These are phyloP conservation scores for Crossoptilon crossoptilon DNA, from an alignment of 2,797 vertebrate genomes.

Conservation along the genomic window DNA sequence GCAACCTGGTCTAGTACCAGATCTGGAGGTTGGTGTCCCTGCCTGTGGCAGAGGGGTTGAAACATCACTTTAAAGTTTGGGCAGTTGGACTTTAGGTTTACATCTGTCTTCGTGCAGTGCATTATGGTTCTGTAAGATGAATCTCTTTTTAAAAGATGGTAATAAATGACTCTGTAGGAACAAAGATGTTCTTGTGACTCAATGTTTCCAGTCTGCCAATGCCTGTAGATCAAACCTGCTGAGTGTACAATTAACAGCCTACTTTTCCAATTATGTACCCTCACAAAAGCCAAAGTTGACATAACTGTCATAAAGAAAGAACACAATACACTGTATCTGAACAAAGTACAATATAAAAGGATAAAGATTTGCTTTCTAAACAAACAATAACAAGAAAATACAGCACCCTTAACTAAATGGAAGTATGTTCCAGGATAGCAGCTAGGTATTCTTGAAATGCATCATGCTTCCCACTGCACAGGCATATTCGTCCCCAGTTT, in stretches of 20 bases:
- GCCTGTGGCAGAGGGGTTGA: no score
- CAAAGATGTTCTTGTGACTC: neutral
- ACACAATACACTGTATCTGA: neutral
- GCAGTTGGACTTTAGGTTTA: neutral
- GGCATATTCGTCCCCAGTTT: neutral
- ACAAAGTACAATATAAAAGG: neutral
- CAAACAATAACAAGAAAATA: neutral
- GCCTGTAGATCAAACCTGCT: neutral
- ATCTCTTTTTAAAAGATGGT: neutral
- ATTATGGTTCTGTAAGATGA: neutral
- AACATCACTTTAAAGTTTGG: neutral
- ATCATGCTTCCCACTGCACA: rapidly evolving
- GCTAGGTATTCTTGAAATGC: neutral
- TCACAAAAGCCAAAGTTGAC: neutral
- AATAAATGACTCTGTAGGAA: conserved; percentile 4
- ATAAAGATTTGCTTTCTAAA: neutral
- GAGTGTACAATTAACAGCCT: neutral
- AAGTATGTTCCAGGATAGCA: neutral
- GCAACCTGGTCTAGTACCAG: no score
- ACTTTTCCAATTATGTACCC: neutral
- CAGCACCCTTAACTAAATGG: neutral
- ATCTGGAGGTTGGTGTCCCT: no score
- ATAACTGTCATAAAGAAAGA: neutral
- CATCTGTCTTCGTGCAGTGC: neutral
- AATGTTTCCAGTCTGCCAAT: neutral